Evolutionary conservation across 2,797 vertebrate species (phyloP).

Genomic region (Glyptemys insculpta): DNA sequence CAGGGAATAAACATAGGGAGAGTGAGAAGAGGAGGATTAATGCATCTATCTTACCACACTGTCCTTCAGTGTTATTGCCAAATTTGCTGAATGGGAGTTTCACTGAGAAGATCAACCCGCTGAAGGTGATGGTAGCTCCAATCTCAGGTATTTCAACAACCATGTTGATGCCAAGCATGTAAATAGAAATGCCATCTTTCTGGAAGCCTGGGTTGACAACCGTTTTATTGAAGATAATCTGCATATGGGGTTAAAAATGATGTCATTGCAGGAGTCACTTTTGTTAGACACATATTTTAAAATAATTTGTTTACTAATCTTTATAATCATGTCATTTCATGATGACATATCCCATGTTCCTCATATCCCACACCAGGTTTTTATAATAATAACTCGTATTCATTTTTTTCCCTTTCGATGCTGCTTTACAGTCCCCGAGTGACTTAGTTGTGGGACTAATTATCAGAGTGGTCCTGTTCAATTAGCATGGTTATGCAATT

Average conservation of each 20-base stretch:
- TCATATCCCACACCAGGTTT: neutral
- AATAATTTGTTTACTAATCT: neutral
- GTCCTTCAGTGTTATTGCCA: slow-evolving; percentile 84
- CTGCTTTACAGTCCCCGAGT: neutral
- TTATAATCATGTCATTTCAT: neutral
- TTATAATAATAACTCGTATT: neutral
- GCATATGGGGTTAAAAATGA: neutral
- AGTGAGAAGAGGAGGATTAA: neutral
- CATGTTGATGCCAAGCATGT: slow-evolving; percentile 81
- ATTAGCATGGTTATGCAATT: neutral
- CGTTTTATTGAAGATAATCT: slow-evolving; percentile 81
- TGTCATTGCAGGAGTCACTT: slow-evolving; percentile 23
- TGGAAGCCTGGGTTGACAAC: slow-evolving; percentile 78
- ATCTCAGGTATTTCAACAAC: slow-evolving; percentile 79
- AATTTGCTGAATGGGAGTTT: slow-evolving; percentile 83
- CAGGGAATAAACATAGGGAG: neutral
- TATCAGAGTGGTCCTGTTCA: neutral
- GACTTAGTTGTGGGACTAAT: neutral
- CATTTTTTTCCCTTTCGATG: neutral
- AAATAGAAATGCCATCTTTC: slow-evolving; percentile 75
- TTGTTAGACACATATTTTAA: neutral
- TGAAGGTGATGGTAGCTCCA: slow-evolving; percentile 78
- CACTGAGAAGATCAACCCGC: slow-evolving; percentile 82
- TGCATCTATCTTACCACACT: slow-evolving; percentile 81
- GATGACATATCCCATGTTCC: neutral